Evolutionary conservation across 2,797 vertebrate species (phyloP), one percentile per base, ranked within the genome.

Genomic region (Gambusia yucatana): DNA sequence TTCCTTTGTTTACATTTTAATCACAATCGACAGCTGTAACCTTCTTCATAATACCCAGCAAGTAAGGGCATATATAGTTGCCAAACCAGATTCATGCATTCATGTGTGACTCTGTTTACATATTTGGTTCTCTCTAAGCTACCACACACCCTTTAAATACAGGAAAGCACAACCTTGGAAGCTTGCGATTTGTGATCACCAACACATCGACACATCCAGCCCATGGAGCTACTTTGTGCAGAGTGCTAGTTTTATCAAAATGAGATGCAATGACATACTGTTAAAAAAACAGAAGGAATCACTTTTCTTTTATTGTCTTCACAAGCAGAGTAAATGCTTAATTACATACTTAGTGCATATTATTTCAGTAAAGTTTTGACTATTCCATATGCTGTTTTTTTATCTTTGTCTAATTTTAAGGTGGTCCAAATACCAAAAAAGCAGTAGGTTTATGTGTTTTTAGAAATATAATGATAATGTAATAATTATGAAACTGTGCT

Each of bases 1-100:
- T 0, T 76, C 88, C 88, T 94, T 91, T 96, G 93, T 96, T 96
- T 95, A 95, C 95, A 95, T 95, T 94, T 93, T 84, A 95, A 95
- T 94, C 94, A 93, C 93, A 96, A 96, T 96, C 95, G 95, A 94
- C 93, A 95, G 94, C 93, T 88, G 93, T 93, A 93, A 89, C 93
- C 91, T 87, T 77, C 93, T 87, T 90, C 91, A 95, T 94, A 95
- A 94, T 95, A 90, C 91, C 88, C 82, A 92, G 92, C 95, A 94
- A 93, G 95, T 93, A 93, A 92, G 90, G 92, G 93, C 94, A 91
- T 90, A 93, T 90, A 94, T 93, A 94, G 95, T 95, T 92, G 94
- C 93, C 93, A 94, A 96, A 96, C 95, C 94, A 92, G 96, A 95
- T 95, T 88, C 83, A 82, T 87, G 92, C 86, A 73, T 86, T 93